Base-by-base conservation (phyloP, 2,888 invertebrate species). In the Drosophila leonis region DNA sequence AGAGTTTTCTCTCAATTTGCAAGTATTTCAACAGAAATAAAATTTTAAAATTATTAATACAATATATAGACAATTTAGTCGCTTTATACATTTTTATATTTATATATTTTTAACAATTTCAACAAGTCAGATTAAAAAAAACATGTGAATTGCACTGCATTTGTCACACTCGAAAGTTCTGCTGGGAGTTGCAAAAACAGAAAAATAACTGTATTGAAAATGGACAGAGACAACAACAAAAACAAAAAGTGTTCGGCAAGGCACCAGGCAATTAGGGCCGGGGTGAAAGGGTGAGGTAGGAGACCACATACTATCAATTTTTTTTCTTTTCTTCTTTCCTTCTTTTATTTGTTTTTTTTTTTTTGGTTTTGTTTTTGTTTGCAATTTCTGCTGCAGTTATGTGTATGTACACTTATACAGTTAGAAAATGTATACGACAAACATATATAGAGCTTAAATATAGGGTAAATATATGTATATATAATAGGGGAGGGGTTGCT, bases 301-400 rank as follows among this genome's bases (percentile, higher is more conserved):
- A n/a, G 13, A 60, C 75, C 64, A 65, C 63, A 78, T 51, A 64
- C 71, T 70, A 74, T 57, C 39, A 68, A 44, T 42, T 44, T 44
- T 24, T 33, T 56, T 44, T 35, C 46, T 42, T 48, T 48, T 52
- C 4, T 56, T 3, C 35, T 33, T 41, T 4, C 39, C 4, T 41
- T 35, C 24, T 56, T 39, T 37, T 39, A 31, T 41, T 41, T 42
- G 4, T 61, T 4, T 29, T 20, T 46, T 2, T 31, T 56, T 20
- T 18, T 46, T 56, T 15, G 18, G 41, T 55, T 60, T 78, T 78
- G 65, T 77, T 77, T 64, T 78, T 77, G 65, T 64, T 75, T 77
- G 78, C 75, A 78, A 67, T 75, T 71, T 75, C 54, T 78, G 75
- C 54, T 78, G 65, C 71, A 72, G 51, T 62, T 70, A 49, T 68